Percentiles rank a stretch among this genome's conserved stretches.
Conservation (phyloP, 2,113 vertebrate genomes). For the Istiophorus platypterus region DNA sequence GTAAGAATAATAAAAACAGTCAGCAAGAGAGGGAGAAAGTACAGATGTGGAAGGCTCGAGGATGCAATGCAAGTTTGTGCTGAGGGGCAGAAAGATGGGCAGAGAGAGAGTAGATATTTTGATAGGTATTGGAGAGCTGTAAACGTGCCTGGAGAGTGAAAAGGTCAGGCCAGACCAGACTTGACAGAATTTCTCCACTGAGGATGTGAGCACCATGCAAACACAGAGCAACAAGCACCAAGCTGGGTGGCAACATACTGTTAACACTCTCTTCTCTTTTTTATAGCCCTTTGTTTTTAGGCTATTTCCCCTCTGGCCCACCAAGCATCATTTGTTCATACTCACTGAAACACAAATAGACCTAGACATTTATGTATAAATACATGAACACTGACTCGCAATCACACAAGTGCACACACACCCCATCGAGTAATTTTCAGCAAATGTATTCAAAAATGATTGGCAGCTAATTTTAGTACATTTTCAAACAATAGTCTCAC, state of each 20-base stretch:
- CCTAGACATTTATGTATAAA: conserved; percentile 38
- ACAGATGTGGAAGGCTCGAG: conserved; percentile 16
- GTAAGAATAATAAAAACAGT: conserved; percentile 44
- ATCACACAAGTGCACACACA: conserved; percentile 10
- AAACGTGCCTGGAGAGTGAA: conserved; percentile 71
- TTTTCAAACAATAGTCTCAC: conserved; percentile 63
- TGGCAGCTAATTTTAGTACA: conserved; percentile 73
- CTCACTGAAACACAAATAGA: conserved; percentile 33
- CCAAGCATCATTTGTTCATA: conserved; percentile 30
- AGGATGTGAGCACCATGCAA: conserved; percentile 79
- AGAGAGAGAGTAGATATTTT: conserved; percentile 56
- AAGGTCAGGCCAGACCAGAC: conserved; percentile 75
- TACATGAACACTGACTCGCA: conserved; percentile 24
- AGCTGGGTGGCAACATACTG: conserved; percentile 54
- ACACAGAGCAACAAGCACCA: conserved; percentile 51
- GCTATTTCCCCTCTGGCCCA: conserved; percentile 10
- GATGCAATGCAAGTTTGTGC: conserved; percentile 45
- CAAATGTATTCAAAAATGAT: conserved; percentile 62
- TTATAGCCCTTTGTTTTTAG: conserved; percentile 27
- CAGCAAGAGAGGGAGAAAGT: conserved; percentile 4
- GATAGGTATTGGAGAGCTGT: conserved; percentile 70
- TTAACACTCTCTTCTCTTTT: conserved; percentile 39
- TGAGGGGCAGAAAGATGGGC: conserved; percentile 32
- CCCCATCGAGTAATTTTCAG: conserved; percentile 35
- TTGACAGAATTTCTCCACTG: conserved; percentile 68